Conservation (phyloP, 2,888 invertebrate species). For the Labia minor region DNA sequence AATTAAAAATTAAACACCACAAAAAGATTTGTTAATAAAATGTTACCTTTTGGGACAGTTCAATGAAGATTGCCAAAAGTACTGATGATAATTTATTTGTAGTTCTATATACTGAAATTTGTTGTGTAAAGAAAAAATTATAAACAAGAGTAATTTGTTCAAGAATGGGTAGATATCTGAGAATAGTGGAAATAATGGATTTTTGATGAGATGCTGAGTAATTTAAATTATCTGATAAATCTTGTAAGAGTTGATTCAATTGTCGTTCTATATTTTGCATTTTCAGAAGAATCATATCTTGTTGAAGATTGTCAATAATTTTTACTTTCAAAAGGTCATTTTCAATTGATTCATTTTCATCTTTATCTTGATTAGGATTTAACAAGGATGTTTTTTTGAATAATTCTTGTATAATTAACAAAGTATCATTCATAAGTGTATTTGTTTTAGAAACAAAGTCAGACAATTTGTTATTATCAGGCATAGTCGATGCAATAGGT, state of each 20-base stretch:
- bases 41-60: constrained; percentile 58
- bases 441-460: constrained; percentile 33
- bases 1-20: neutral
- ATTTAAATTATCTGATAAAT: neutral
- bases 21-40: neutral
- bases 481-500: neutral
- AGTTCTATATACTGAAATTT: constrained; percentile 64
- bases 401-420: constrained; percentile 48
- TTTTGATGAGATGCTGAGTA: neutral
- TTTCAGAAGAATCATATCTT: constrained; percentile 50
- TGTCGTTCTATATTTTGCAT: constrained; percentile 36
- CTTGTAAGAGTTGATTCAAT: constrained; percentile 31
- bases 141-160: constrained; percentile 64
- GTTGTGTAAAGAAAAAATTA: constrained; percentile 69
- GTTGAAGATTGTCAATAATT: constrained; percentile 49
- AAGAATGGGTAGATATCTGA: constrained; percentile 54
- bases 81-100: constrained; percentile 74
- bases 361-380: constrained; percentile 24
- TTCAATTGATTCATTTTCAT: constrained; percentile 43
- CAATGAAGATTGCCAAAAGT: constrained; percentile 71
- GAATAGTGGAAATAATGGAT: constrained; percentile 30
- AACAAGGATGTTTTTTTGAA: constrained; percentile 40
- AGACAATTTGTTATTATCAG: no score
- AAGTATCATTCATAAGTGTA: constrained; percentile 40
- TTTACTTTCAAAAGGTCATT: constrained; percentile 56